Base-by-base conservation (phyloP, 2,888 invertebrate genomes). In the Augochlorella aurata region DNA sequence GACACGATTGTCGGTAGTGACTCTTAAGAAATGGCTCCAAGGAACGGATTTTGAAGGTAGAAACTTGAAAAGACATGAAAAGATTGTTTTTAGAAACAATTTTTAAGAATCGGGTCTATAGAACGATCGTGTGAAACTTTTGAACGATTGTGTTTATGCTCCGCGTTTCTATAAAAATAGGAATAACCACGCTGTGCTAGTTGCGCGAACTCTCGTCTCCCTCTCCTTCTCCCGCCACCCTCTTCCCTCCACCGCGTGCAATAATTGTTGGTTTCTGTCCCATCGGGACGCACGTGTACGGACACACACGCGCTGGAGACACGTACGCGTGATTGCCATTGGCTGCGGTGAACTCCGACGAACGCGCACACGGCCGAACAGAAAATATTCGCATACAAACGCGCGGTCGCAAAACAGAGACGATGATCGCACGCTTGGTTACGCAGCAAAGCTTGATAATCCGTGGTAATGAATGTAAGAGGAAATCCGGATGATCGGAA, bases 401-500 rank as follows among this genome's bases (percentile, higher is more conserved):
- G 12, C 21, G 12, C 52, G 12, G 21, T 21, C 54, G 21, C 21
- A 21, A 47, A 54, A 69, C 63, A 14, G 14, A 12, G 18, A 18
- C 44, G n/a, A 14, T 24, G n/a, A 14, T 24, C 50, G 44, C 49
- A 18, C 38, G 54, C 16, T 61, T 45, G 54, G 65, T 78, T 77
- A 78, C 72, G 68, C 72, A 78, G 72, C 52, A 24, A 49, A 44
- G 47, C 65, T 49, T 54, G 70, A 80, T 80, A 79, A 79, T 80
- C 79, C 72, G 38, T 9, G 29, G 68, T 79, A 79, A 72, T 63
- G 79, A 52, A 72, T 72, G 72, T 63, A 79, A 72, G 29, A 78
- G 79, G 72, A 68, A 80, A 79, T n/a, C 21, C 61, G 50, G 45
- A 77, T 71, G 66, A 77, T 70, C 65, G 54, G 29, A 54, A 70